Conservation (phyloP, 2,113 vertebrate species). For the Eubucco bourcierii region DNA sequence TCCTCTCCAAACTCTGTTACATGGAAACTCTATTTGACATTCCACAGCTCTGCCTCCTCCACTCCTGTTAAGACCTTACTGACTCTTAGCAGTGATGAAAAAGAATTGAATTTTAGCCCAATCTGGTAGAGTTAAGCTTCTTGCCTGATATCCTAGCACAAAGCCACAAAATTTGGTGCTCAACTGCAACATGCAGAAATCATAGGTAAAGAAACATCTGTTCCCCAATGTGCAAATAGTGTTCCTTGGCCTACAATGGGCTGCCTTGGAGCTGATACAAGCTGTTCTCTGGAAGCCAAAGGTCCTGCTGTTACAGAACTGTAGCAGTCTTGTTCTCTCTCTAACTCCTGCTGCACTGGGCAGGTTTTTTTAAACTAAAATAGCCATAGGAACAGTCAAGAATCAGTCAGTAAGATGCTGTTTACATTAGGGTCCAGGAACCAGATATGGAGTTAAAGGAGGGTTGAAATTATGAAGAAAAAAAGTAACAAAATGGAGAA, state of each 20-base stretch:
- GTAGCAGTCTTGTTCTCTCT: not conserved
- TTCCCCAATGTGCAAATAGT: not conserved
- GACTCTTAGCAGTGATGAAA: not conserved
- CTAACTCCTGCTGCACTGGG: not conserved
- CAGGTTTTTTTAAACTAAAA: not conserved
- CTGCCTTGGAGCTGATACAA: not conserved
- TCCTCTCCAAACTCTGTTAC: not conserved
- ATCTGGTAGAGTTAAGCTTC: accelerated
- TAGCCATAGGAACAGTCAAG: not conserved
- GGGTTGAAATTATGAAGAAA: not conserved
- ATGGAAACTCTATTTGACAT: not conserved
- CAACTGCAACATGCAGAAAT: not conserved
- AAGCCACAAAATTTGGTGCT: not conserved
- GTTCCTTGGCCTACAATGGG: not conserved
- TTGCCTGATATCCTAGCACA: not conserved
- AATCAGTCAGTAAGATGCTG: not conserved
- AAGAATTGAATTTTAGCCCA: not conserved
- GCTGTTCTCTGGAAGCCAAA: not conserved
- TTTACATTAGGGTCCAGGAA: not conserved
- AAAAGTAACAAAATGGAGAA: not conserved
- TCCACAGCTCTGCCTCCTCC: not conserved
- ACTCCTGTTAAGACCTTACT: not conserved
- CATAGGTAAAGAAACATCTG: not conserved
- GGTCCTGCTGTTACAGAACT: not conserved
- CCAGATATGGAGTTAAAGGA: not conserved